Conservation (phyloP, 2,113 vertebrate species). For the Mormoops blainvillei region DNA sequence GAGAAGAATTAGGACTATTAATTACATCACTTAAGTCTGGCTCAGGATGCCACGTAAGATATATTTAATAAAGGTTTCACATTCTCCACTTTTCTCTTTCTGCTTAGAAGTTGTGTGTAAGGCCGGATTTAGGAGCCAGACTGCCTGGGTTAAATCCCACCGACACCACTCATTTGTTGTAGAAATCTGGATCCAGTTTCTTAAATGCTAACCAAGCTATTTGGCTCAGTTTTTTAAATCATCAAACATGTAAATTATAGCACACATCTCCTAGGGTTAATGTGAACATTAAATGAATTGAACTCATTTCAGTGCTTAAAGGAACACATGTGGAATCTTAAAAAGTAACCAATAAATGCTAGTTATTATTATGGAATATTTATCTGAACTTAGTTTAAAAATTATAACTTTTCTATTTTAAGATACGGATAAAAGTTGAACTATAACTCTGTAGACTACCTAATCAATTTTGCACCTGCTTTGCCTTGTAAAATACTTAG, state of each 20-base stretch:
- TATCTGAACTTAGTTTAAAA: not conserved
- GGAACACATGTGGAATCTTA: not conserved
- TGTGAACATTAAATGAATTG: not conserved
- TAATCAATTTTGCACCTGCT: not conserved
- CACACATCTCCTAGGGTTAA: not conserved
- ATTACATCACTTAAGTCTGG: not conserved
- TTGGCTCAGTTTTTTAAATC: not conserved
- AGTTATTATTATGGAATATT: not conserved
- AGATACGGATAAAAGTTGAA: slow-evolving; percentile 25
- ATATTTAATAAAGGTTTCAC: not conserved
- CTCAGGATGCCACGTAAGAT: not conserved
- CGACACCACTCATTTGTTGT: rapidly evolving
- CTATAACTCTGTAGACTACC: not conserved
- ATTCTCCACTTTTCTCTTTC: not conserved
- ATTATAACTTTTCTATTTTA: not conserved
- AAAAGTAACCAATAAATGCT: not conserved
- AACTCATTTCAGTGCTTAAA: not conserved
- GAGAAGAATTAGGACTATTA: not conserved
- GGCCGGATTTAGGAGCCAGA: not conserved
- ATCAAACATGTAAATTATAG: not conserved
- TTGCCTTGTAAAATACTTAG: not conserved
- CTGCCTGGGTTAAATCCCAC: not conserved
- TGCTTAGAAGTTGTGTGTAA: not conserved
- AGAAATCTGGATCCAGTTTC: not conserved
- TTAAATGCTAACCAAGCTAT: not conserved